These are phyloP conservation scores for Arenaria interpres DNA, from an alignment of 2,113 vertebrate species.

Conservation along the genomic window DNA sequence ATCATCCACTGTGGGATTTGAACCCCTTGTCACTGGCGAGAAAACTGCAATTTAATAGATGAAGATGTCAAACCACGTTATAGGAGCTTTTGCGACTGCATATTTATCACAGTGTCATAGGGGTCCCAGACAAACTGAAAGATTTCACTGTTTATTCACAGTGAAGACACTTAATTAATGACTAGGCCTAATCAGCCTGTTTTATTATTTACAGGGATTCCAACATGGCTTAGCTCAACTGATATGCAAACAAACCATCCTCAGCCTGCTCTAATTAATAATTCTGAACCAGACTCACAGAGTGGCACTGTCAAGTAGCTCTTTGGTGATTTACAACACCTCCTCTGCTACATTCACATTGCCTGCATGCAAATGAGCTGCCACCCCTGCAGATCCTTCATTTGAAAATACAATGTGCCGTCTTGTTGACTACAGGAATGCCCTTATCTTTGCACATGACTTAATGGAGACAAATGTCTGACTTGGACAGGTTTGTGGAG, in stretches of 20 bases:
- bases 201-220: conserved; percentile 79
- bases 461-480: conserved; percentile 71
- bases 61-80: conserved; percentile 71
- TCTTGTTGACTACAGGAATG: conserved; percentile 42
- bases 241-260: conserved; percentile 76
- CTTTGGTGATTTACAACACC: conserved; percentile 72
- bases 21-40: conserved; percentile 42
- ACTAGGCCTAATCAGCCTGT: conserved; percentile 75
- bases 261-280: conserved; percentile 75
- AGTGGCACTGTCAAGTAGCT: conserved; percentile 68
- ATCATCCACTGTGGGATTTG: conserved; percentile 29
- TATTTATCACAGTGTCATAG: conserved; percentile 66
- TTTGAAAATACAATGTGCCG: conserved; percentile 22
- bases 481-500: conserved; percentile 31
- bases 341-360: conserved; percentile 42
- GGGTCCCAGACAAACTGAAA: conserved; percentile 53
- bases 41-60: conserved; percentile 63
- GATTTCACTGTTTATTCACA: conserved; percentile 75
- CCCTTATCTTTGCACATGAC: conserved; percentile 67
- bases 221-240: conserved; percentile 71
- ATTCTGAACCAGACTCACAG: conserved; percentile 68
- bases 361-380: conserved; percentile 75
- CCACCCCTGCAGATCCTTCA: conserved; percentile 55
- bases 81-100: conserved; percentile 50
- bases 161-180: conserved; percentile 83